Conservation (phyloP, 2,888 invertebrate genomes). For the Branchinecta sandiegonensis region DNA sequence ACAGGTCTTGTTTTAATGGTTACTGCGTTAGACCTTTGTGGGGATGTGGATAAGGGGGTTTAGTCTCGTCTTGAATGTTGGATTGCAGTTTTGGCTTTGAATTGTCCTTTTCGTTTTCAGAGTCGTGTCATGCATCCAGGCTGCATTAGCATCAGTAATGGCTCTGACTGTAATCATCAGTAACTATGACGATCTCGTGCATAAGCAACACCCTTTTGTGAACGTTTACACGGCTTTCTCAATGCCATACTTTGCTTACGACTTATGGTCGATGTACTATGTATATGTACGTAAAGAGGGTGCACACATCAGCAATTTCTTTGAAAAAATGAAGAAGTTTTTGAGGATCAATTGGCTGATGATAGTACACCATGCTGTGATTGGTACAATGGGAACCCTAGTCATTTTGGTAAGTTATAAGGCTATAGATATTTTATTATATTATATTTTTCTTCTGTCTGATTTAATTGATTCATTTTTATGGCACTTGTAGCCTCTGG, state of each 20-base stretch:
- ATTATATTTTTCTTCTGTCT: no score
- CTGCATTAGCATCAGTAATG: neutral
- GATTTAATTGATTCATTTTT: no score
- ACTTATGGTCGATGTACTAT: conserved; percentile 6
- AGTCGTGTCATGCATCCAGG: neutral
- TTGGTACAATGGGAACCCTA: neutral
- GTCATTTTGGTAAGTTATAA: neutral
- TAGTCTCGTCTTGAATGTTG: no score
- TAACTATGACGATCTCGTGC: neutral
- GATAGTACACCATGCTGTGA: conserved; percentile 1
- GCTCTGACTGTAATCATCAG: conserved; percentile 1
- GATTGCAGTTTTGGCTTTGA: neutral
- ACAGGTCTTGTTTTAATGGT: no score
- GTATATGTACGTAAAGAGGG: neutral
- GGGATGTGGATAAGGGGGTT: no score
- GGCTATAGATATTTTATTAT: no score
- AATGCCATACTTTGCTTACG: conserved; percentile 10
- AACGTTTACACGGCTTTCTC: conserved; percentile 7
- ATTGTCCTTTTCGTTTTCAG: neutral
- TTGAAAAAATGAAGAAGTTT: neutral
- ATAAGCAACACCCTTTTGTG: neutral
- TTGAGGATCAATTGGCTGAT: neutral
- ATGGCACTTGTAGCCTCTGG: no score
- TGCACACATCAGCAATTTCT: neutral
- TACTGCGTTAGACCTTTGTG: no score